Base-by-base conservation (phyloP, 2,888 invertebrate genomes). In the Tenthredo distinguenda region DNA sequence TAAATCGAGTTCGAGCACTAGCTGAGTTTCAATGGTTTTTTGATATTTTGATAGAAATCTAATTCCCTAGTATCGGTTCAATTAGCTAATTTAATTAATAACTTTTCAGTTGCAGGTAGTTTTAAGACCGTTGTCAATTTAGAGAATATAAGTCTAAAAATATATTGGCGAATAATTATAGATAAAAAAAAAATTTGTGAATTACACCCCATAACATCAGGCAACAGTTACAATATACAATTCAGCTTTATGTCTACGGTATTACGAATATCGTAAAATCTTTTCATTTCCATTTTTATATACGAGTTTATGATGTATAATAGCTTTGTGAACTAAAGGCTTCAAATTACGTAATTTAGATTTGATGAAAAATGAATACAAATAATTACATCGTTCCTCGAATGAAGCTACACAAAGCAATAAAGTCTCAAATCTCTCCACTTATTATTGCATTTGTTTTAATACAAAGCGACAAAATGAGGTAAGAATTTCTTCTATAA, bases 391-490 rank as follows among this genome's bases (percentile, higher is more conserved):
- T 65, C 21, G 47, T 83, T 68, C 18, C 18, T 83, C 12, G 7
- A 47, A 71, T 21, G 31, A 83, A 83, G 43, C 68, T 62, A 40
- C 9, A 62, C 34, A 77, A 55, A 47, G 77, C 62, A 83, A 62
- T 37, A 18, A 37, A 83, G 83, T 83, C 68, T 83, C 43, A 83
- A 83, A 83, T 68, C 83, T 83, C 83, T 83, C 68, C 83, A 83
- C 43, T 83, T 71, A 68, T 83, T 65, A 68, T 83, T 83, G 62
- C 26, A 18, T 83, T 62, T 83, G 68, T 83, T 81, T 74, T 37
- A 71, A 50, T 83, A 47, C 83, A 68, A 71, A 83, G 83, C 68
- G 83, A 50, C 31, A 26, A 71, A 68, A 65, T 15, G 37, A 47
- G 21, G 62, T 68, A n/a, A 83, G 40, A 47, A 68, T 37, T 43